phyloP scores from a whole-genome alignment of 1,140 invertebrate genomes.

The Meloidogyne hapla region DNA sequence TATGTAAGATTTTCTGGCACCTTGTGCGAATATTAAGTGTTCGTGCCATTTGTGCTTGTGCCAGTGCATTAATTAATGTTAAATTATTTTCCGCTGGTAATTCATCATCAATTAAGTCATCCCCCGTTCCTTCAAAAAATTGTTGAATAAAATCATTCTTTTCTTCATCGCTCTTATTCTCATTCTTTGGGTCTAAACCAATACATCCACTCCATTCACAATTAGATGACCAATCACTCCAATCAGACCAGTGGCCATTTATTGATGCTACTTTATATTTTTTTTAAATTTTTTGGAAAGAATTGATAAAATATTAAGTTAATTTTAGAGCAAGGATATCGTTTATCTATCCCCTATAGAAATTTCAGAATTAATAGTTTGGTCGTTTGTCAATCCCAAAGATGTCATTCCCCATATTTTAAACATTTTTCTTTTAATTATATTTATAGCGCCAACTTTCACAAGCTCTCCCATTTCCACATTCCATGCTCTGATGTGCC shows the following conservation, averaged over 20 bases:
- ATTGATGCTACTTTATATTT: conserved; percentile 20
- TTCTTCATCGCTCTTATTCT: not conserved
- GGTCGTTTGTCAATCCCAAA: no score
- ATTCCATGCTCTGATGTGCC: conserved; percentile 17
- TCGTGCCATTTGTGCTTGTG: conserved; percentile 74
- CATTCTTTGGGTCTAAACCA: not conserved
- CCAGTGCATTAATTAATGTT: conserved; percentile 58
- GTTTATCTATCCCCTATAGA: no score
- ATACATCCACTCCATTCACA: conserved; percentile 21
- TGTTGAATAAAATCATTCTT: conserved; percentile 6
- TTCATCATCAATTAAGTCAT: not conserved
- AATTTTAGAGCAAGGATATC: no score
- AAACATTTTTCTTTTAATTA: conserved; percentile 4
- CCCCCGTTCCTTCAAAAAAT: not conserved
- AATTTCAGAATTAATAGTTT: no score
- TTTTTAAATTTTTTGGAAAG: not conserved
- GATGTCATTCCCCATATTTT: not conserved
- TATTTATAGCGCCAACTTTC: not conserved
- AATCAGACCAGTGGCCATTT: conserved; percentile 63
- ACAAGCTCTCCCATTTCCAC: conserved; percentile 3
- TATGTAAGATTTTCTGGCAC: not conserved
- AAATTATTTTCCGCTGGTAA: conserved; percentile 42
- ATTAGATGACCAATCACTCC: conserved; percentile 63
- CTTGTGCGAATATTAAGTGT: conserved; percentile 60
- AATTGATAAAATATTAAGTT: not conserved